These are phyloP conservation scores for Psilopsiagon aurifrons DNA, from an alignment of 2,113 vertebrate species.

Conservation along the genomic window DNA sequence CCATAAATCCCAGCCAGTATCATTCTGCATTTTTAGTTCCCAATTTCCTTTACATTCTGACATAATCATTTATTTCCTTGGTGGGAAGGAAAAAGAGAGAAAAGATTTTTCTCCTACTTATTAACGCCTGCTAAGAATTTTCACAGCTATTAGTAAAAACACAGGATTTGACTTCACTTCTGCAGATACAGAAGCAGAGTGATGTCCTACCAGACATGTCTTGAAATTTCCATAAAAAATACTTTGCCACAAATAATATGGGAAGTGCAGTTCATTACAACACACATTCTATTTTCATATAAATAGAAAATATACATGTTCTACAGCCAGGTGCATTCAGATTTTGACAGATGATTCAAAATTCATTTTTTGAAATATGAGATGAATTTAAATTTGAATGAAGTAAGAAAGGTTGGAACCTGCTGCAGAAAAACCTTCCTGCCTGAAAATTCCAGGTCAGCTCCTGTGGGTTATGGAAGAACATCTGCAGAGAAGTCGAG, in stretches of 20 bases:
- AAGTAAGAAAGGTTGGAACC: not conserved
- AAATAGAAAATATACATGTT: not conserved
- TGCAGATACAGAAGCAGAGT: not conserved
- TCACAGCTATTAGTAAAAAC: conserved; percentile 34
- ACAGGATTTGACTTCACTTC: conserved; percentile 6
- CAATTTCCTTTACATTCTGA: not conserved
- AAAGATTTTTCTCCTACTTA: not conserved
- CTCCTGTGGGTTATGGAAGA: not conserved
- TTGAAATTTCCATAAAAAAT: conserved; percentile 7
- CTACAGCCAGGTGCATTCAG: not conserved
- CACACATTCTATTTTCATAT: not conserved
- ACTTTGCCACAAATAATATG: not conserved
- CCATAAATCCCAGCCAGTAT: not conserved
- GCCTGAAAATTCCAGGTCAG: not conserved
- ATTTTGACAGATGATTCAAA: not conserved
- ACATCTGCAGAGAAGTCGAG: not conserved
- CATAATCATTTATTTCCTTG: not conserved
- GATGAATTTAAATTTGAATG: not conserved
- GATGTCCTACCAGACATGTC: conserved; percentile 16
- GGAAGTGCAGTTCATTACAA: not conserved
- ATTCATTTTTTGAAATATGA: not conserved
- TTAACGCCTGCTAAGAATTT: conserved; percentile 21
- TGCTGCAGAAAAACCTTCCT: not conserved
- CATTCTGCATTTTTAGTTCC: not conserved
- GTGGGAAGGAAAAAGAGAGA: not conserved